phyloP scores from a whole-genome alignment of 53 echinoderm and acorn worm species.

The Stichopus horrens region DNA sequence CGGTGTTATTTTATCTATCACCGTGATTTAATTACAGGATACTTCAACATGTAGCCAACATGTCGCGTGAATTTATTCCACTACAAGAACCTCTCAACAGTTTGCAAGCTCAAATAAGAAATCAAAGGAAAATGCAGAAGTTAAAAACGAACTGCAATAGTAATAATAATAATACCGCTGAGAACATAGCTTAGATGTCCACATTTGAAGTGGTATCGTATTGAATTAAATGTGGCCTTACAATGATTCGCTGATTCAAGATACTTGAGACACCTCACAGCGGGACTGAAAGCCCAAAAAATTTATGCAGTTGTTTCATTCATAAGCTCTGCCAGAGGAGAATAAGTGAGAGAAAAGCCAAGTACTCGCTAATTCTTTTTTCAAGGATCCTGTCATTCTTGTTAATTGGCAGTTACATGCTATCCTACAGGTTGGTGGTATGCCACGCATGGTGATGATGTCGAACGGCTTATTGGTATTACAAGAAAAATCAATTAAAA shows the following conservation, averaged over 20 bases:
- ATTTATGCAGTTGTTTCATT: constrained; percentile 13
- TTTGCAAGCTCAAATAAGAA: background rate
- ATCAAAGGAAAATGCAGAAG: background rate
- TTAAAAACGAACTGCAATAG: background rate
- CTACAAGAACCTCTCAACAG: background rate
- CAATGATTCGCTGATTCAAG: background rate
- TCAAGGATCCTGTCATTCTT: constrained; percentile 21
- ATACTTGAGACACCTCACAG: background rate
- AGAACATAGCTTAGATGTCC: constrained; percentile 14
- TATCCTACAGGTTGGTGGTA: background rate
- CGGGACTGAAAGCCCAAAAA: background rate
- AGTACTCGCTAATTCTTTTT: constrained; percentile 17
- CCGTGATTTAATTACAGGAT: constrained; percentile 7
- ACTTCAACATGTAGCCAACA: constrained; percentile 7
- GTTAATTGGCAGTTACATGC: constrained; percentile 30
- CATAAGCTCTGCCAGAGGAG: background rate
- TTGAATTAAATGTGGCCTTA: constrained; percentile 10
- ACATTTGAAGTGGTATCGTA: constrained; percentile 2
- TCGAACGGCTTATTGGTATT: background rate
- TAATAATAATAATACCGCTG: background rate
- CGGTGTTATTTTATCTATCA: background rate
- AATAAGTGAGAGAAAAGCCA: background rate
- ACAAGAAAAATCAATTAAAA: constrained; percentile 36
- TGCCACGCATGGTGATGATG: background rate
- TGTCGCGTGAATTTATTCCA: background rate